A percentile compares a stretch with the other conserved stretches of the same genome.
Conservation (phyloP, 2,113 vertebrate species). For the Ctenomys sociabilis region DNA sequence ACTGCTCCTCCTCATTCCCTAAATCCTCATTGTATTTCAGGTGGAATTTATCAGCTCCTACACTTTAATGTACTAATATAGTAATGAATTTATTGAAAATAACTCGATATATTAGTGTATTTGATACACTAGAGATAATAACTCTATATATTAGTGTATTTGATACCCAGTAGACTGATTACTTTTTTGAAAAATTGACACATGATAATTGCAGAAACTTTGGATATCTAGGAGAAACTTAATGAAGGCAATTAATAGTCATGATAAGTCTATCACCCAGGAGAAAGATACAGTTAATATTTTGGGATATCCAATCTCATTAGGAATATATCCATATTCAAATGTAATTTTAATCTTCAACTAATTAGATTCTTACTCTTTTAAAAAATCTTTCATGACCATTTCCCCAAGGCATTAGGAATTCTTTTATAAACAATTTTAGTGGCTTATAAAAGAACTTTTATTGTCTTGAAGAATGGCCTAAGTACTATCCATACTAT, state of each 20-base stretch:
- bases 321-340: background rate
- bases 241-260: background rate
- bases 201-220: background rate
- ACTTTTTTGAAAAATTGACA: conserved; percentile 28
- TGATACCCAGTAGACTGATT: background rate
- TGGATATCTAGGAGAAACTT: conserved; percentile 2
- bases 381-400: background rate
- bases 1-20: background rate
- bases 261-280: background rate
- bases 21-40: background rate
- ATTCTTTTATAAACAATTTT: conserved; percentile 31
- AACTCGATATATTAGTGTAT: background rate
- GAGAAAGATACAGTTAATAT: background rate
- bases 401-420: background rate
- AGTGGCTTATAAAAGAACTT: background rate
- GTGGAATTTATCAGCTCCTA: background rate
- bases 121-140: no score
- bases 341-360: conserved; percentile 16
- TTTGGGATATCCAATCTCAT: background rate
- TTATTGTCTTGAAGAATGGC: background rate
- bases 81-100: conserved; percentile 2
- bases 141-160: background rate
- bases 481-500: background rate
- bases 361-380: background rate
- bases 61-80: background rate